Evolutionary conservation across 2,113 vertebrate species (phyloP).

Genomic region (Odocoileus hemionus): DNA sequence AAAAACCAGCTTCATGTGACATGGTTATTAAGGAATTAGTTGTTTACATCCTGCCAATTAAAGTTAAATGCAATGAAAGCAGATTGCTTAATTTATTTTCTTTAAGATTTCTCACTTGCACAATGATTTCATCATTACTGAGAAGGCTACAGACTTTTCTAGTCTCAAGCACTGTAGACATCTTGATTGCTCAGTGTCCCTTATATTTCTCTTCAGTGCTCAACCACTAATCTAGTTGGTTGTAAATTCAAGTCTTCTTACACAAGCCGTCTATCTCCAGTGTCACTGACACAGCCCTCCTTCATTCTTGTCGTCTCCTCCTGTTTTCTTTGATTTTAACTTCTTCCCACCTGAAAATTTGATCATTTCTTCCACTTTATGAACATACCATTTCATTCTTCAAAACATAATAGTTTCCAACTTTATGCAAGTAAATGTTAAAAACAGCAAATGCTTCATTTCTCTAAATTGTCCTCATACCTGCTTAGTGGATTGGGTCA

Average conservation of each 20-base stretch:
- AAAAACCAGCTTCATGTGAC: conserved; percentile 12
- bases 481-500: not conserved
- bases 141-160: not conserved
- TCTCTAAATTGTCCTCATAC: not conserved
- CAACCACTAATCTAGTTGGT: not conserved
- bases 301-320: not conserved
- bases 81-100: conserved; percentile 2
- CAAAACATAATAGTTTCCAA: not conserved
- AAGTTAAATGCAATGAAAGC: conserved; percentile 18
- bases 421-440: not conserved
- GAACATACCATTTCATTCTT: not conserved
- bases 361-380: not conserved
- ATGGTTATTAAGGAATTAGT: conserved; percentile 22
- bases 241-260: not conserved
- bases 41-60: not conserved
- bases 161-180: not conserved
- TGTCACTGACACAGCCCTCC: not conserved
- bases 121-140: not conserved
- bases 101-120: not conserved
- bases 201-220: not conserved
- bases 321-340: not conserved
- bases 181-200: not conserved
- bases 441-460: not conserved
- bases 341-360: not conserved
- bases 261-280: not conserved